Evolutionary conservation across 2,888 invertebrate genomes (phyloP).

Genomic region (Agrochola circellaris): DNA sequence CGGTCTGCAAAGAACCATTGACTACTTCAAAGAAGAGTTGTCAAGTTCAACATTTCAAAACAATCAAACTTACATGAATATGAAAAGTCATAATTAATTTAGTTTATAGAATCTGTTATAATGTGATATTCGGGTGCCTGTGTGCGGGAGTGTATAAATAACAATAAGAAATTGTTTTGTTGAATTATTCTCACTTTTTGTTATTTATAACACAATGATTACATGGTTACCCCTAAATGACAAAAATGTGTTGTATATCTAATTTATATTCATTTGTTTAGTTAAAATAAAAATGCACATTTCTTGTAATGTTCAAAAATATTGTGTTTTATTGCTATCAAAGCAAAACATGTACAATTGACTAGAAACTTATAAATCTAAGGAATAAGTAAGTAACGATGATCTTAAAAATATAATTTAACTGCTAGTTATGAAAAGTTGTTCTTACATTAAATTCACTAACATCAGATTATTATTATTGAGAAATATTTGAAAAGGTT

Average conservation of each 20-base stretch:
- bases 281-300: slow-evolving; percentile 70
- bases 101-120: slow-evolving; percentile 68
- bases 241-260: slow-evolving; percentile 63
- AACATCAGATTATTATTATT: slow-evolving; percentile 5
- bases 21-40: slow-evolving; percentile 98
- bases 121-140: slow-evolving; percentile 83
- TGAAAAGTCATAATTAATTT: slow-evolving; percentile 78
- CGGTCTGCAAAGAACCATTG: slow-evolving; percentile 97
- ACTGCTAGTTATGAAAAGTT: slow-evolving; percentile 2
- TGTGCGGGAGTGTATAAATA: slow-evolving; percentile 52
- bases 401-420: slow-evolving; percentile 7
- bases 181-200: slow-evolving; percentile 58
- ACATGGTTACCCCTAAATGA: slow-evolving; percentile 62
- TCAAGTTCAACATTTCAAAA: slow-evolving; percentile 87
- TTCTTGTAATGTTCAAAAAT: slow-evolving; percentile 67
- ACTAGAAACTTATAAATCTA: slow-evolving; percentile 52
- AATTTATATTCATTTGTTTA: slow-evolving; percentile 73
- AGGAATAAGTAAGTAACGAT: slow-evolving; percentile 26
- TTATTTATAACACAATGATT: slow-evolving; percentile 48
- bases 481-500: slow-evolving; percentile 16
- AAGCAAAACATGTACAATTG: slow-evolving; percentile 39
- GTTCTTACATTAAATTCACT: slow-evolving; percentile 7
- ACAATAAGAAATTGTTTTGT: slow-evolving; percentile 53
- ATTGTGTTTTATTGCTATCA: slow-evolving; percentile 62
- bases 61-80: slow-evolving; percentile 88